Percentiles rank a stretch among this genome's conserved stretches.
These are phyloP conservation scores for Cyclina sinensis DNA, from an alignment of 1,140 invertebrate genomes.

Conservation along the genomic window DNA sequence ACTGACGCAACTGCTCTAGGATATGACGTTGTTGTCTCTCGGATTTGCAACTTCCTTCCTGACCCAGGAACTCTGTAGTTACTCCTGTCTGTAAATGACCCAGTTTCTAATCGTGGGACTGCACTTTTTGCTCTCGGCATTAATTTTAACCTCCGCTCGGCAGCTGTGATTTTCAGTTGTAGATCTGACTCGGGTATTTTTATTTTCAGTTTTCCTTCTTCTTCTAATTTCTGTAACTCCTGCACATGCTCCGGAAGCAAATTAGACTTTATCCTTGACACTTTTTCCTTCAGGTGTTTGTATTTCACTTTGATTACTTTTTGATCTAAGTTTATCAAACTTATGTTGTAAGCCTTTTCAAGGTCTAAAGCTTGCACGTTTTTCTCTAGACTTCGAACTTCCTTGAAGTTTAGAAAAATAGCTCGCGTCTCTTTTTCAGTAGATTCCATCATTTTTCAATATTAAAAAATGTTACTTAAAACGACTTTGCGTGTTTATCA, in stretches of 20 bases:
- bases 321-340: conserved; percentile 48
- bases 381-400: conserved; percentile 49
- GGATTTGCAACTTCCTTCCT: not conserved
- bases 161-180: conserved; percentile 5
- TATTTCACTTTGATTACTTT: conserved; percentile 51
- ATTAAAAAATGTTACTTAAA: too few relatives aligned
- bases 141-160: conserved; percentile 46
- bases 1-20: not conserved
- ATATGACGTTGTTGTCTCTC: not conserved
- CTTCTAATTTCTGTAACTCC: conserved; percentile 15
- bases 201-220: not conserved
- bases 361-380: conserved; percentile 16
- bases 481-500: too few relatives aligned
- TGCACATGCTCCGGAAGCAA: conserved; percentile 5
- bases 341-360: conserved; percentile 42
- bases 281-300: conserved; percentile 43
- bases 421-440: conserved; percentile 51
- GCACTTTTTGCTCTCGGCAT: conserved; percentile 53
- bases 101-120: conserved; percentile 5
- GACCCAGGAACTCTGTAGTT: not conserved
- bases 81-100: not conserved
- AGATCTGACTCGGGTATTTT: conserved; percentile 3
- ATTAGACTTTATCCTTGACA: conserved; percentile 26
- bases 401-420: conserved; percentile 61
- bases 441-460: conserved; percentile 2